These are phyloP conservation scores for Morelia viridis DNA, from an alignment of 2,797 vertebrate genomes.

Conservation along the genomic window DNA sequence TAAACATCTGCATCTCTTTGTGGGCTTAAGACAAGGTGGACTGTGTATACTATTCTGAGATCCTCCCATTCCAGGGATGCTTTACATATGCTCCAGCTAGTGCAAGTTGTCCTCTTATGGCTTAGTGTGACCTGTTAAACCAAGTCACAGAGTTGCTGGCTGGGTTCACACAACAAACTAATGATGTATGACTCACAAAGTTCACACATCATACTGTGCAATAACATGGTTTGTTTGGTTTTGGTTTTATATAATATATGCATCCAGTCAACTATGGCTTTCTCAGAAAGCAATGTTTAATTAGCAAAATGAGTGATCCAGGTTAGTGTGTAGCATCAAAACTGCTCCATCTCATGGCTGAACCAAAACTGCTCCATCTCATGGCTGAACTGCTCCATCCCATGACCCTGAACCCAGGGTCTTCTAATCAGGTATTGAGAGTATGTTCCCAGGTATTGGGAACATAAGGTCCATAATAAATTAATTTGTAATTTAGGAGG, in stretches of 20 bases:
- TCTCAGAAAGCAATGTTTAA: no score
- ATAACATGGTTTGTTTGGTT: background rate
- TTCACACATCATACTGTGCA: background rate
- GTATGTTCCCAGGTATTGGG: no score
- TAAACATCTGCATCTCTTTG: background rate
- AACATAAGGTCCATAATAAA: background rate
- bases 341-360: constrained; percentile 58
- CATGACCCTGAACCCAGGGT: background rate
- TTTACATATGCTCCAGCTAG: background rate
- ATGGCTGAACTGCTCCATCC: constrained; percentile 37
- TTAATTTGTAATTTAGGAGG: background rate
- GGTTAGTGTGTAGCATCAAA: constrained; percentile 5
- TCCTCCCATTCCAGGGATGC: background rate
- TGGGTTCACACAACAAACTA: background rate
- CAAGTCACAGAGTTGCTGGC: background rate
- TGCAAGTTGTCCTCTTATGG: background rate
- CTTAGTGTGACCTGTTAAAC: no score
- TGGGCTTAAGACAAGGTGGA: background rate
- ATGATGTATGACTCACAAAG: background rate
- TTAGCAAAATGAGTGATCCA: no score
- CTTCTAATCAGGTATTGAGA: constrained; percentile 1
- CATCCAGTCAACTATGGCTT: background rate
- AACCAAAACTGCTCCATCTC: constrained; percentile 48
- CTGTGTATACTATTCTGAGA: background rate
- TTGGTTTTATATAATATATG: background rate